phyloP scores from a whole-genome alignment of 2,113 vertebrate species.

The Tychaedon coryphoeus region DNA sequence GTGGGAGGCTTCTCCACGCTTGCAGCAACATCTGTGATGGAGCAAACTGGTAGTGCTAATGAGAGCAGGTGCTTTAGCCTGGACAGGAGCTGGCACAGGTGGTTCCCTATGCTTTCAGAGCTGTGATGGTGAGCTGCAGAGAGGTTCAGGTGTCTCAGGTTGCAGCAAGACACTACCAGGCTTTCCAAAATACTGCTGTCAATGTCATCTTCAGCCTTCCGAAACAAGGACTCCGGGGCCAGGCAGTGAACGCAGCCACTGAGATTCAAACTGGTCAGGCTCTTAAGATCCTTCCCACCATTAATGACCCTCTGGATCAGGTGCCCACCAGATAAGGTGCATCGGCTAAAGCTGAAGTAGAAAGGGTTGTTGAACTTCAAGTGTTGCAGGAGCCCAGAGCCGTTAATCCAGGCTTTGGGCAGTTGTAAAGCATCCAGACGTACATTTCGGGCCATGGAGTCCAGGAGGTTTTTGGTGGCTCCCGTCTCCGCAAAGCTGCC shows the following conservation, averaged over 20 bases:
- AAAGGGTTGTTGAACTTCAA: slow-evolving; percentile 87
- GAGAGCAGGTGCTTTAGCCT: slow-evolving; percentile 81
- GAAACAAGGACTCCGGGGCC: slow-evolving; percentile 77
- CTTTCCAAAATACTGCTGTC: slow-evolving; percentile 80
- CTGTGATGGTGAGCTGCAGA: slow-evolving; percentile 92
- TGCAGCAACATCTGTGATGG: slow-evolving; percentile 74
- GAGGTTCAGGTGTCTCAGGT: slow-evolving; percentile 88
- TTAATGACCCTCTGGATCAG: slow-evolving; percentile 85
- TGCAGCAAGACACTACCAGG: slow-evolving; percentile 79
- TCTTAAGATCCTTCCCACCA: slow-evolving; percentile 79
- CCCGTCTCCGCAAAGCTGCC: slow-evolving; percentile 86
- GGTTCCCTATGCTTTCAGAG: slow-evolving; percentile 73
- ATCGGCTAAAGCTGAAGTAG: slow-evolving; percentile 93
- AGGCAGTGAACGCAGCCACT: slow-evolving; percentile 87
- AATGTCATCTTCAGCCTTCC: slow-evolving; percentile 87
- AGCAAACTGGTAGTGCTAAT: slow-evolving; percentile 87
- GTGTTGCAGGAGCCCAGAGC: slow-evolving; percentile 82
- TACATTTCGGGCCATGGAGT: slow-evolving; percentile 84
- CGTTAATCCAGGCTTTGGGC: slow-evolving; percentile 89
- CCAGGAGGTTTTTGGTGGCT: slow-evolving; percentile 84
- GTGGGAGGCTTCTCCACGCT: slow-evolving; percentile 26
- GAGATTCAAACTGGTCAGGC: slow-evolving; percentile 88
- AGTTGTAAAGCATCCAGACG: slow-evolving; percentile 90
- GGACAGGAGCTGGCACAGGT: slow-evolving; percentile 86
- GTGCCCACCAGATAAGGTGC: slow-evolving; percentile 82